phyloP scores from a whole-genome alignment of 2,113 vertebrate species.

The Oceanodroma tethys region DNA sequence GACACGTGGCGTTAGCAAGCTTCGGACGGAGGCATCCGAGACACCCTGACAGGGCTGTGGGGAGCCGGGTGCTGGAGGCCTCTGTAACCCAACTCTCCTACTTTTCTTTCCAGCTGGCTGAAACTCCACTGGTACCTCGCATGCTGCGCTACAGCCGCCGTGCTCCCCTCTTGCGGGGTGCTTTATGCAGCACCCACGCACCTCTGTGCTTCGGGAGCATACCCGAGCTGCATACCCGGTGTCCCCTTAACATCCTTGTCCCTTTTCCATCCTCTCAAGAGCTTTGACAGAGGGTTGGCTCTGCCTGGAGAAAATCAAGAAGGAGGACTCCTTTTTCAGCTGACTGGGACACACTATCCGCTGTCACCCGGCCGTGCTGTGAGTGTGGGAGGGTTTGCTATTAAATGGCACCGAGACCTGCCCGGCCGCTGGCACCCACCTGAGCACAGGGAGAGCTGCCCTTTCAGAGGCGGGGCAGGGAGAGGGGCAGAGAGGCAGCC shows the following conservation, averaged over 20 bases:
- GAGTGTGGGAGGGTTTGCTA: background rate
- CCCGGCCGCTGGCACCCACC: accelerated
- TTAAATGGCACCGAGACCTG: background rate
- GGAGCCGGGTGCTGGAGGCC: background rate
- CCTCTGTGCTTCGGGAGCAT: background rate
- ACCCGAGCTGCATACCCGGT: accelerated
- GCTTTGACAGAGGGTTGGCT: background rate
- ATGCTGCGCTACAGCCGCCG: accelerated
- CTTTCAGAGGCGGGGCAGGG: accelerated
- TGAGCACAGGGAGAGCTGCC: background rate
- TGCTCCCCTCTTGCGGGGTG: accelerated
- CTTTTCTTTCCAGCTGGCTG: background rate
- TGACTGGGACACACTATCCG: accelerated
- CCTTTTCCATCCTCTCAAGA: background rate
- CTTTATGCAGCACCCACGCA: background rate
- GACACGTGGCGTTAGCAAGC: background rate
- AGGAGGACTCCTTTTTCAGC: background rate
- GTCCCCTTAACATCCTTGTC: background rate
- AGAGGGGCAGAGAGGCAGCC: background rate
- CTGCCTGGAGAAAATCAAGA: background rate
- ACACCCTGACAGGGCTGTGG: accelerated
- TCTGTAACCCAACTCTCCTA: background rate
- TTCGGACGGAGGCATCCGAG: accelerated
- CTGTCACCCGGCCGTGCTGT: accelerated
- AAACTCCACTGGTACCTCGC: background rate